Percentiles rank a stretch among this genome's conserved stretches.
phyloP scores from a whole-genome alignment of 2,888 invertebrate species.

The Chelonus formosanus region DNA sequence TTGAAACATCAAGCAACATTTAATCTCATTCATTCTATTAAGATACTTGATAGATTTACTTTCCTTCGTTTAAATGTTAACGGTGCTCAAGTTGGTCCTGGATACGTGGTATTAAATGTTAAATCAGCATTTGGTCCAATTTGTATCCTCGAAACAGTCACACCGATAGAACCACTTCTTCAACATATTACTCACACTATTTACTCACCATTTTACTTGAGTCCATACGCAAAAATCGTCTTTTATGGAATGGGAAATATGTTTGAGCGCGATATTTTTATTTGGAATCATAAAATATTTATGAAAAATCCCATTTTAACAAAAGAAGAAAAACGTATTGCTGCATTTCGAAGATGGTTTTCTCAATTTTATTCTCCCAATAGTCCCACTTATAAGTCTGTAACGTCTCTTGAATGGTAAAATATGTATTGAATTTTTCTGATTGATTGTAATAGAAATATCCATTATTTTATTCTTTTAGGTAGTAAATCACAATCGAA shows the following conservation, averaged over 20 bases:
- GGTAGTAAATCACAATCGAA: no score
- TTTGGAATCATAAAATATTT: conserved; percentile 89
- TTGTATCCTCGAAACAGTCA: conserved; percentile 79
- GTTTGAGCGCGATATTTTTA: conserved; percentile 83
- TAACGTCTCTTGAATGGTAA: conserved; percentile 54
- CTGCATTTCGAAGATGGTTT: conserved; percentile 82
- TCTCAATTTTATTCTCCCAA: conserved; percentile 84
- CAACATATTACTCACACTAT: conserved; percentile 83
- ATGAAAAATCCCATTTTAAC: conserved; percentile 77
- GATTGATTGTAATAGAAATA: no score
- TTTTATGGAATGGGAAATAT: conserved; percentile 76
- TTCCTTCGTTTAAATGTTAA: conserved; percentile 71
- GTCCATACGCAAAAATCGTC: conserved; percentile 73
- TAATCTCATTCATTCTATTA: conserved; percentile 71
- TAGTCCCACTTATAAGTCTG: conserved; percentile 68
- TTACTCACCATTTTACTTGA: conserved; percentile 72
- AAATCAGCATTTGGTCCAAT: conserved; percentile 70
- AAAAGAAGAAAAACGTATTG: conserved; percentile 77
- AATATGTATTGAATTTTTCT: no score
- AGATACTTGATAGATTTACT: conserved; percentile 69
- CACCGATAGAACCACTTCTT: conserved; percentile 78
- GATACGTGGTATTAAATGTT: conserved; percentile 77
- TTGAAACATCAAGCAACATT: conserved; percentile 67
- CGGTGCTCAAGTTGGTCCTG: conserved; percentile 77
- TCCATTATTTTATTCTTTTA: no score